Evolutionary conservation across 2,888 invertebrate genomes (phyloP), one percentile per base, ranked within the genome.

Genomic region (Malachius bipustulatus): DNA sequence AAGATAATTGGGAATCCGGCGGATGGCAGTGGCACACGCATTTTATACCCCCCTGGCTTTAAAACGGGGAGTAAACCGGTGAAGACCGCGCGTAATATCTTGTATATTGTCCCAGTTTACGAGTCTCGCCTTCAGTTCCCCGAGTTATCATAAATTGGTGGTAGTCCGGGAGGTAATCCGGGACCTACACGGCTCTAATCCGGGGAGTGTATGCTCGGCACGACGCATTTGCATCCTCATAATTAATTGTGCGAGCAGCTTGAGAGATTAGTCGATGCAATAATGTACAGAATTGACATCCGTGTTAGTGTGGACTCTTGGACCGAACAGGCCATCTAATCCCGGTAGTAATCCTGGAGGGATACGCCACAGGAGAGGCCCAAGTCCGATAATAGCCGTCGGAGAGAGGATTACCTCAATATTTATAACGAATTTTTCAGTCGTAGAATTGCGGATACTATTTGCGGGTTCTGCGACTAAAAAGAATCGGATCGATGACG

Each of bases 221-320:
- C 42, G 37, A 38, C 39, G 40, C 38, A 45, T 44, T 43, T 41
- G 43, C 45, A 45, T 46, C 39, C 39, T 32, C 34, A 41, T 42
- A 39, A 42, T 42, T 42, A 42, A 42, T 39, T 37, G 37, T 30
- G 27, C 29, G 29, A 37, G 16, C 30, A 37, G 39, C 35, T 42
- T 37, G 39, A 33, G 41, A 41, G 41, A 39, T 36, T 37, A 41
- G 34, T 30, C 6, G 6, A 19, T 19, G 24, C 24, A 19, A 19
- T 19, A 19, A 8, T 19, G 24, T 19, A 19, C 24, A 6, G 24
- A 19, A 19, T 19, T 19, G 24, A 19, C 24, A n/a, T 19, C n/a
- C n/a, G 24, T n/a, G 24, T 19, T 19, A n/a, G 24, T n/a, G n/a
- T 19, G 24, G n/a, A 19, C n/a, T 6, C 24, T 19, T n/a, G n/a